phyloP scores from a whole-genome alignment of 2,113 vertebrate species.

The Neogale vison region DNA sequence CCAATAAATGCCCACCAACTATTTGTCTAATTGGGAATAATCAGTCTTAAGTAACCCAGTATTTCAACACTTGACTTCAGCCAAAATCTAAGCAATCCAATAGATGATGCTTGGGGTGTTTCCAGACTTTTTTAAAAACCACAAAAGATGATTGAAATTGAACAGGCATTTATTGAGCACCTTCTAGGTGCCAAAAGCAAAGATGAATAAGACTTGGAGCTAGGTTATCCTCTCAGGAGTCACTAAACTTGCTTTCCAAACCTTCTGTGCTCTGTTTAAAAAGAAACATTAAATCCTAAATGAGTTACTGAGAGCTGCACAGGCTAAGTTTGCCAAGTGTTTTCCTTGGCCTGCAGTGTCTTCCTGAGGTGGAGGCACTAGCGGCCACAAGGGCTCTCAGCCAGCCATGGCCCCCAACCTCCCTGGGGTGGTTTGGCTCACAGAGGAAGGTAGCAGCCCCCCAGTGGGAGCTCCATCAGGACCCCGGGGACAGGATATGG shows the following conservation, averaged over 20 bases:
- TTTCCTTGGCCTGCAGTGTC: slow-evolving; percentile 65
- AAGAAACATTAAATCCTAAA: slow-evolving; percentile 71
- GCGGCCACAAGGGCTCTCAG: slow-evolving; percentile 21
- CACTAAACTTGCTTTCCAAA: slow-evolving; percentile 63
- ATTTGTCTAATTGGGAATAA: slow-evolving; percentile 71
- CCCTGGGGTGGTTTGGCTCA: slow-evolving; percentile 54
- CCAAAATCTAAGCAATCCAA: slow-evolving; percentile 68
- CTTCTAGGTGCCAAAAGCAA: slow-evolving; percentile 73
- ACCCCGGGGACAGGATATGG: slow-evolving; percentile 27
- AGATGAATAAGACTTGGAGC: slow-evolving; percentile 71
- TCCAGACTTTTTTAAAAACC: slow-evolving; percentile 62
- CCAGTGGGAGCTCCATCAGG: not conserved
- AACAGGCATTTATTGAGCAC: slow-evolving; percentile 72
- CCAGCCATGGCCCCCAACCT: slow-evolving; percentile 45
- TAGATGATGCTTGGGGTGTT: slow-evolving; percentile 52
- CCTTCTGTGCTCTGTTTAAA: slow-evolving; percentile 69
- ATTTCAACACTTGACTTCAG: slow-evolving; percentile 74
- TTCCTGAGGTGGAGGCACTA: slow-evolving; percentile 69
- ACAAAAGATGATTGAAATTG: slow-evolving; percentile 74
- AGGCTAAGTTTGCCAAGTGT: slow-evolving; percentile 58
- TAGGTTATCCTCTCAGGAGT: slow-evolving; percentile 67
- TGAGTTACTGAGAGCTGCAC: slow-evolving; percentile 60
- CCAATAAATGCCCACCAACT: slow-evolving; percentile 59
- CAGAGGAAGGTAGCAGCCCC: slow-evolving; percentile 24
- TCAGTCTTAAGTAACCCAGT: slow-evolving; percentile 72